Base-by-base conservation (phyloP, 2,797 vertebrate genomes). In the Odontamblyopus lacepedii region DNA sequence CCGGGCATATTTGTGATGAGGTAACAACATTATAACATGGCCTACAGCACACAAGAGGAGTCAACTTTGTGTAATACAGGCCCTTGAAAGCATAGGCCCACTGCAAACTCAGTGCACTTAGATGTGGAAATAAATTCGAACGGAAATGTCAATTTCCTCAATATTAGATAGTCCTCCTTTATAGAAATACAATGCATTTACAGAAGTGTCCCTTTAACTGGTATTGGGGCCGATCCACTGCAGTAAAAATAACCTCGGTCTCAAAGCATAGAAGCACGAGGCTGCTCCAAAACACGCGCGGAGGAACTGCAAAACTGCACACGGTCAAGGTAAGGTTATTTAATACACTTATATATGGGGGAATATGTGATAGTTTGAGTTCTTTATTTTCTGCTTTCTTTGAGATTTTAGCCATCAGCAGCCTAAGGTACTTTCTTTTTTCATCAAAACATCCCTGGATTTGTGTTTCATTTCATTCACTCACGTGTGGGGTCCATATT, bases 251-350 rank as follows among this genome's bases (percentile, higher is more conserved):
- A 66, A 16, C 44, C 15, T 63, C 6, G 1, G 44, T 18, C 41
- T 15, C 23, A 26, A 51, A 66, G 64, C 64, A 66, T 27, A 66
- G 64, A 66, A 66, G 50, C 64, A 66, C 26, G 44, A 66, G 26
- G 44, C 64, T 1, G 44, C 41, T 19, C 12, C 26, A 27, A 51
- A 66, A 27, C 63, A 66, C 63, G 35, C 44, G 35, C 11, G 41
- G 41, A 64, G 6, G n/a, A 44, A 38, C 19, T 15, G 15, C 38
- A 18, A 35, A 38, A 38, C 1, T 50, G 2, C 18, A 50, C 12
- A 18, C 15, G 63, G 9, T 44, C 18, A 63, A 63, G 62, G 38
- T 23, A 63, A 38, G n/a, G 19, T 48, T 15, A 3, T 63, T 35
- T 35, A 30, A 29, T 16, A 1, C 27, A 30, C 44, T 61, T 15